A percentile compares a stretch with the other conserved stretches of the same genome.
Evolutionary conservation across 1,140 invertebrate species (phyloP).

Genomic region (Popillia japonica): DNA sequence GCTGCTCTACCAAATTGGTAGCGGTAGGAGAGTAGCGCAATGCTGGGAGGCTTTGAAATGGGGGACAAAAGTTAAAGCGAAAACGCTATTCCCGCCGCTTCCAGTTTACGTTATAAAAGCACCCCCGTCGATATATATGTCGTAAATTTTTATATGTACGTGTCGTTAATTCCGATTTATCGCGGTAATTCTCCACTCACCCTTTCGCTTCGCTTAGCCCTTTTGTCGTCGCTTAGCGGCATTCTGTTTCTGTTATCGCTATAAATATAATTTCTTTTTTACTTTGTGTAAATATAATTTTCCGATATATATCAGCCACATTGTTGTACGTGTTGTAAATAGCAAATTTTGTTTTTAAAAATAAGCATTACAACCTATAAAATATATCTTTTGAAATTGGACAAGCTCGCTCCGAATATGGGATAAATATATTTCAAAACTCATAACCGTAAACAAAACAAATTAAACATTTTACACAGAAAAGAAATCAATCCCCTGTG

Average conservation of each 20-base stretch:
- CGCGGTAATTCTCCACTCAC: not conserved
- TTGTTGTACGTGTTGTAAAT: not conserved
- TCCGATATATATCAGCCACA: not conserved
- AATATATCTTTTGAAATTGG: not conserved
- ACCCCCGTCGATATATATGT: constrained; percentile 13
- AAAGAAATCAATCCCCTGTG: no score
- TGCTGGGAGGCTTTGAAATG: not conserved
- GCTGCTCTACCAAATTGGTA: not conserved
- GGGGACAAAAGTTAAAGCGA: not conserved
- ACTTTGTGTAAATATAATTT: constrained; percentile 11
- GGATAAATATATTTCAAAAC: no score
- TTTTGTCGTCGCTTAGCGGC: constrained; percentile 8
- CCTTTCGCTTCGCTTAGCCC: not conserved
- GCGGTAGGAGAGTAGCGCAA: not conserved
- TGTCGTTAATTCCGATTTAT: constrained; percentile 15
- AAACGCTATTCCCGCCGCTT: not conserved
- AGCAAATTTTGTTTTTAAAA: not conserved
- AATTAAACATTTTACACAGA: no score
- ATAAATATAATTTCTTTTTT: constrained; percentile 12
- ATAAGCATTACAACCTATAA: not conserved
- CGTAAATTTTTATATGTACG: constrained; percentile 15
- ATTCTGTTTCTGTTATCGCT: not conserved
- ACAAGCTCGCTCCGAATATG: no score
- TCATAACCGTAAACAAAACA: no score
- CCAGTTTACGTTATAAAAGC: not conserved